These are phyloP conservation scores for Dicroscelio sp. DNA, from an alignment of 2,888 invertebrate species.

Conservation along the genomic window DNA sequence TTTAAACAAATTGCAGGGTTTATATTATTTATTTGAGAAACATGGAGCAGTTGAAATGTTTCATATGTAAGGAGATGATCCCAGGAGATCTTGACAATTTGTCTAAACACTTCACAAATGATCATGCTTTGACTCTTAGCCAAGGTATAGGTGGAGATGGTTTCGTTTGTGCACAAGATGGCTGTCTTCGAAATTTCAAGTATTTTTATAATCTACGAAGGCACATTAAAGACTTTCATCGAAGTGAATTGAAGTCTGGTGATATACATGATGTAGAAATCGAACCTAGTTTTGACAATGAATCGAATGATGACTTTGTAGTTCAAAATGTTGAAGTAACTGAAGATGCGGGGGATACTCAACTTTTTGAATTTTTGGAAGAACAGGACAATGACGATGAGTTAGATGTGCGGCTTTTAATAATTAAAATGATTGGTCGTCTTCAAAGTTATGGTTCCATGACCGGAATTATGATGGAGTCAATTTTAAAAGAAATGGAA, in stretches of 20 bases:
- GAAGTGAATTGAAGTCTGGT: no score
- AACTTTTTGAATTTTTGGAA: neutral
- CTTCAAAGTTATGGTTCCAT: neutral
- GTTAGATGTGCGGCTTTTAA: neutral
- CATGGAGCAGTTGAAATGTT: constrained; percentile 30
- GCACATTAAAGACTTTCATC: neutral
- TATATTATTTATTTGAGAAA: neutral
- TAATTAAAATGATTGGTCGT: neutral
- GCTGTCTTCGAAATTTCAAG: constrained; percentile 2
- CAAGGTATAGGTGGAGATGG: neutral
- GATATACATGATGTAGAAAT: neutral
- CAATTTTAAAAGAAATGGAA: constrained; percentile 6
- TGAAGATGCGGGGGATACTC: neutral
- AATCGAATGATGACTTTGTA: neutral
- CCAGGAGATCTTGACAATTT: neutral
- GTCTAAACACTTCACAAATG: constrained; percentile 2
- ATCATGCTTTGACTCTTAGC: constrained; percentile 20
- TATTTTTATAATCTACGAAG: constrained; percentile 15
- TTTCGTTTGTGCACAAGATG: neutral
- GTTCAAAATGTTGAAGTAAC: neutral
- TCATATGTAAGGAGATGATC: constrained; percentile 27
- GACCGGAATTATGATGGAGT: neutral
- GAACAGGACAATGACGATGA: neutral
- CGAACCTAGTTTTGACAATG: neutral
- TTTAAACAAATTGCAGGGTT: neutral